Evolutionary conservation across 2,888 invertebrate species (phyloP).

Genomic region (Chesias legatella): DNA sequence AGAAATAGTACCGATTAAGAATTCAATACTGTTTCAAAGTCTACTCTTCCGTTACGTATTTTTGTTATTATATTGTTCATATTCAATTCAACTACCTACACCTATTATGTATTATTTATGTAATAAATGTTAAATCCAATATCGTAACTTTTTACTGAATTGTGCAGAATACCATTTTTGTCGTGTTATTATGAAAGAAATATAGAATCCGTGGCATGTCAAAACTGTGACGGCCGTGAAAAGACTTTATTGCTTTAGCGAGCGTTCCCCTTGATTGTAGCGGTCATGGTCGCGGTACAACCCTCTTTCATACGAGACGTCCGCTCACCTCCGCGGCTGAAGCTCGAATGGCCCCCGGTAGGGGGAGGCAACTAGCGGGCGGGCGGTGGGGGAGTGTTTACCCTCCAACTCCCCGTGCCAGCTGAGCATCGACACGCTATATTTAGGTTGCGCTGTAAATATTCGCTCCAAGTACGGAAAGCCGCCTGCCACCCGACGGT

Average conservation of each 20-base stretch:
- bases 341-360: constrained; percentile 60
- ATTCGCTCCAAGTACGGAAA: constrained; percentile 77
- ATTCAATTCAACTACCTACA: too few species aligned
- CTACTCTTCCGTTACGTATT: too few species aligned
- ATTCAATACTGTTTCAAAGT: too few species aligned
- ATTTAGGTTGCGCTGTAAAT: constrained; percentile 81
- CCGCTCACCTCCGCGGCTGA: constrained; percentile 62
- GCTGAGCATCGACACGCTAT: constrained; percentile 78
- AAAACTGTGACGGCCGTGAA: constrained; percentile 59
- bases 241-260: constrained; percentile 51
- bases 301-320: constrained; percentile 51
- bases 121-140: too few species aligned
- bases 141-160: too few species aligned
- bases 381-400: constrained; percentile 61
- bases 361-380: constrained; percentile 36
- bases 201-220: constrained; percentile 38
- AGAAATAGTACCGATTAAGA: too few species aligned
- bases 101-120: too few species aligned
- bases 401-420: constrained; percentile 68
- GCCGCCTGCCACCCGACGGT: constrained; percentile 37
- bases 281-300: constrained; percentile 68
- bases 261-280: constrained; percentile 52
- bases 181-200: constrained; percentile 14
- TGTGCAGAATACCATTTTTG: neutral
- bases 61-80: too few species aligned